Conservation (phyloP, 2,797 vertebrate species). For the Sebastes variabilis region DNA sequence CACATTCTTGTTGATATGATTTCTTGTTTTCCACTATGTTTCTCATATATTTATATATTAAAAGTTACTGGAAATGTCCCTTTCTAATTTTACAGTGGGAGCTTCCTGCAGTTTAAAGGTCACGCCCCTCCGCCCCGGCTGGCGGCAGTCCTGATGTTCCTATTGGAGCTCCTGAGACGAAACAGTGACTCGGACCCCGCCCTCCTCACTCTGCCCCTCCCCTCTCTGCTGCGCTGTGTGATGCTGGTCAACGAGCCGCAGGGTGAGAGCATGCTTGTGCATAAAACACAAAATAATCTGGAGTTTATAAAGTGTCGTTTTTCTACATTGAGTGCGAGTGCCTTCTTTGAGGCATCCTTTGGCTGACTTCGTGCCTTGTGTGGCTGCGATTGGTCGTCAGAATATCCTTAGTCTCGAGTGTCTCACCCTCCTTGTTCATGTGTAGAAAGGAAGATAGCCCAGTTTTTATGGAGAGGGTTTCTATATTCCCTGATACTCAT, state of each 20-base stretch:
- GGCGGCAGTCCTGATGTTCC: conserved; percentile 85
- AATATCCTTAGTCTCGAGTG: background rate
- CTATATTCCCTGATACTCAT: background rate
- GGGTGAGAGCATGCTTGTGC: conserved; percentile 78
- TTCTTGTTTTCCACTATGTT: background rate
- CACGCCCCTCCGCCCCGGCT: conserved; percentile 87
- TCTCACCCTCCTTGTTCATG: background rate
- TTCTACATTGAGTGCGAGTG: background rate
- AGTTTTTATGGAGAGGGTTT: background rate
- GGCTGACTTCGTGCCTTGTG: background rate
- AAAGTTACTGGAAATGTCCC: background rate
- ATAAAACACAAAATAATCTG: conserved; percentile 2
- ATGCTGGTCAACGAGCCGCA: conserved; percentile 91
- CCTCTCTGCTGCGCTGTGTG: conserved; percentile 87
- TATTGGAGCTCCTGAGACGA: conserved; percentile 87
- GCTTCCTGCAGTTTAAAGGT: conserved; percentile 91
- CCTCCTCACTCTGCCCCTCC: conserved; percentile 85
- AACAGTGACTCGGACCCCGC: conserved; percentile 77
- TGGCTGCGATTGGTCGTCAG: background rate
- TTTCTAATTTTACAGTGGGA: conserved; percentile 79
- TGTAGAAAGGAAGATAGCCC: background rate
- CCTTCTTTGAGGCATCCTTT: background rate
- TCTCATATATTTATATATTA: background rate
- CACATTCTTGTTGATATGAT: background rate
- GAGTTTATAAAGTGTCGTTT: background rate